phyloP scores from a whole-genome alignment of 2,888 invertebrate species.

The Drosophila vallismaia region DNA sequence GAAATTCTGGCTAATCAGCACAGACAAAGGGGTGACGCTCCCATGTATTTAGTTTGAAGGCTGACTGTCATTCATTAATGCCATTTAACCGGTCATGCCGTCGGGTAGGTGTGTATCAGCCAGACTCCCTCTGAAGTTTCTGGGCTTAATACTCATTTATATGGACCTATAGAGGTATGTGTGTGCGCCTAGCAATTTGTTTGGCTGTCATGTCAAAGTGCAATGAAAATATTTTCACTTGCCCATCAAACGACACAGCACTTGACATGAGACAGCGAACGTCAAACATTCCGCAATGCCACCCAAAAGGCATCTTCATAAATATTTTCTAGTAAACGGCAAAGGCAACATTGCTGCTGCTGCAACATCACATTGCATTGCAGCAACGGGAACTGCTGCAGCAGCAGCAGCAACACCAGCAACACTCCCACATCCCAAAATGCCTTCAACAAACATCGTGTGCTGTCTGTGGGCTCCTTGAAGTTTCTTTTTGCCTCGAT shows the following conservation, averaged over 20 bases:
- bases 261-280: conserved; percentile 74
- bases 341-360: conserved; percentile 31
- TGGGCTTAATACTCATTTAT: not conserved
- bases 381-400: conserved; percentile 27
- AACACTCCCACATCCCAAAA: conserved; percentile 75
- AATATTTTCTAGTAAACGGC: conserved; percentile 65
- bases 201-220: conserved; percentile 80
- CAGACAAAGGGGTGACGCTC: conserved; percentile 71
- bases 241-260: conserved; percentile 57
- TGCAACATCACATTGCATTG: not conserved
- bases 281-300: conserved; percentile 79
- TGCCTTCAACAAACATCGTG: conserved; percentile 70
- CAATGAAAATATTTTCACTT: conserved; percentile 81
- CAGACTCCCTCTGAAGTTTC: conserved; percentile 6
- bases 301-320: conserved; percentile 80
- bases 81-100: conserved; percentile 62
- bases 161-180: conserved; percentile 1
- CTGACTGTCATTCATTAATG: conserved; percentile 74
- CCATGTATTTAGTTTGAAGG: conserved; percentile 70
- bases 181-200: conserved; percentile 63
- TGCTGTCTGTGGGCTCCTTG: conserved; percentile 71
- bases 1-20: conserved; percentile 80
- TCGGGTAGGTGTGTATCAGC: conserved; percentile 57
- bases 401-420: conserved; percentile 39
- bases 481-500: conserved; percentile 70